Conservation (phyloP, 2,888 invertebrate genomes). For the Ptychoptera contaminata region DNA sequence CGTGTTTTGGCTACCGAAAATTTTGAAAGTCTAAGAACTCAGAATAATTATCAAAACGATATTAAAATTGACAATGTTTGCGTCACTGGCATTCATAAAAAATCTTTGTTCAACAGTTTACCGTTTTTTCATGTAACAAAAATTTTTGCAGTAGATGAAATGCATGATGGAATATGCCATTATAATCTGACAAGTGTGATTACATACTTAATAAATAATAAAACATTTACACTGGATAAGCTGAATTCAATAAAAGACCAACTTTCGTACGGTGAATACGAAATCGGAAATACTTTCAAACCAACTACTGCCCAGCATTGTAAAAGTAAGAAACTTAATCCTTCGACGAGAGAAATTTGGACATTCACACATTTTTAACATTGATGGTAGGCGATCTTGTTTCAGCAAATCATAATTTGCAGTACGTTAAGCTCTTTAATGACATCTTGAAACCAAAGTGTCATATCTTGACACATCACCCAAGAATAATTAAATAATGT, state of each 20-base stretch:
- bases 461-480: no score
- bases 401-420: conserved; percentile 7
- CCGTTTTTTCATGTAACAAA: conserved; percentile 8
- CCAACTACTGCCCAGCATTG: conserved; percentile 4
- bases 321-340: conserved; percentile 8
- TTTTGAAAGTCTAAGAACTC: conserved; percentile 6
- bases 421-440: no score
- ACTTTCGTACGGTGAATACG: conserved; percentile 11
- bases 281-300: conserved; percentile 9
- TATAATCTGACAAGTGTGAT: conserved; percentile 9
- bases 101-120: conserved; percentile 6
- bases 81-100: no score
- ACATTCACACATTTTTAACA: conserved; percentile 10
- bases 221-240: conserved; percentile 8
- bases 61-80: conserved; percentile 2
- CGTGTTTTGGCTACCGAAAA: conserved; percentile 5
- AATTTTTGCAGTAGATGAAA: conserved; percentile 9
- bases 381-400: conserved; percentile 10
- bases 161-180: conserved; percentile 11
- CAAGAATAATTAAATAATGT: no score
- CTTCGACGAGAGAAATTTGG: conserved; percentile 12
- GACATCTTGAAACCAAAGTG: no score
- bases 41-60: conserved; percentile 7
- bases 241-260: no score
- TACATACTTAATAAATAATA: conserved; percentile 7